Base-by-base conservation (phyloP, 2,113 vertebrate species). In the Pangasianodon gigas region DNA sequence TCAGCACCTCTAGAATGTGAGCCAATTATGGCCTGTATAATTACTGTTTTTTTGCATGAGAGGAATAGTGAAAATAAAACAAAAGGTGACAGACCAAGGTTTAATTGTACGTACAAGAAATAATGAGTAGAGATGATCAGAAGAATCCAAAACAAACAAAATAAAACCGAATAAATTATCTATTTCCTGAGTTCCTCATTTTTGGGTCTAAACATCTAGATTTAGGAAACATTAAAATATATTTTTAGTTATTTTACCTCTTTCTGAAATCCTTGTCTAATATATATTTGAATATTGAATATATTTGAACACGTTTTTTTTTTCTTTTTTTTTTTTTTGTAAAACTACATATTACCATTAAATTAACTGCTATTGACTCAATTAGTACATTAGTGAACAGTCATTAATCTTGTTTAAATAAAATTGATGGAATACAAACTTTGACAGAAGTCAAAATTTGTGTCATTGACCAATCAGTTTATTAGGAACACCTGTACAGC, bases 1-100 rank as follows among this genome's bases (percentile, higher is more conserved):
- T 93, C 92, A 92, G 89, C 80, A 91, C 83, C 89, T 91, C 87
- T 91, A 82, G 89, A 90, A 91, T 91, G 90, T 90, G 84, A 82
- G 89, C 83, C 90, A 89, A 93, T 92, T 92, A 88, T 52, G 71
- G 84, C 24, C 77, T 85, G 62, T 62, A 86, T 94, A 91, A 93
- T 92, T 89, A 92, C 77, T 89, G 56, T 80, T 87, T 82, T 91
- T 90, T 91, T 90, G 80, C 74, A 88, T 75, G 88, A 90, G 86
- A 84, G 77, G 84, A 84, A 89, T 71, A 77, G 74, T 56, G 44
- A 86, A 87, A 88, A 88, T 82, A 56, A 60, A 69, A 44, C 60
- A 67, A 56, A 87, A 89, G 79, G 58, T 91, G 88, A 92, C 51
- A 77, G 48, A 60, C 65, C 85, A 81, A 79, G 26, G 88, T 86